Conservation (phyloP, 37 sponge, comb jelly and placozoan species). For the Chondrosia reniformis region DNA sequence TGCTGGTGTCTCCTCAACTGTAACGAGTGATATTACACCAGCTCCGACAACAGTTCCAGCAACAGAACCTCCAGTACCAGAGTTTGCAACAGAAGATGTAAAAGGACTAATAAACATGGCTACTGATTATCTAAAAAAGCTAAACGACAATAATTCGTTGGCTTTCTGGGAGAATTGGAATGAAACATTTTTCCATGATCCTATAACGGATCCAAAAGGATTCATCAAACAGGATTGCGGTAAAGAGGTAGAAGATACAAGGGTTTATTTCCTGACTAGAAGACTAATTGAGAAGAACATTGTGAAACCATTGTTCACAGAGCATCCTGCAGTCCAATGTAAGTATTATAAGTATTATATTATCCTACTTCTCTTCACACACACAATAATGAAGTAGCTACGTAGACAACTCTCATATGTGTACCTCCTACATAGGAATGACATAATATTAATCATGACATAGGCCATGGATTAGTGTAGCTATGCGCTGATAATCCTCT, state of each 20-base stretch:
- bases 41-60: background rate
- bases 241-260: background rate
- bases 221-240: conserved; percentile 51
- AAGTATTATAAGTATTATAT: conserved; percentile 1
- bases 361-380: background rate
- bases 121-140: no score
- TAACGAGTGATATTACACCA: background rate
- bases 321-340: conserved; percentile 35
- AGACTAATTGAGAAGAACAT: conserved; percentile 26
- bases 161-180: background rate
- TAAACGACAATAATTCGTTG: background rate
- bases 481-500: background rate
- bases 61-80: no score
- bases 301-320: conserved; percentile 25
- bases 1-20: no score
- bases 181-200: conserved; percentile 43
- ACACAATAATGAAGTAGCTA: background rate
- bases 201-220: conserved; percentile 16
- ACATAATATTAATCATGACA: no score
- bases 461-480: no score
- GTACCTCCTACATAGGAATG: background rate
- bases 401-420: background rate
- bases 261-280: conserved; percentile 43
- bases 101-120: no score
- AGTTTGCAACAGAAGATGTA: no score